A percentile compares a stretch with the other conserved stretches of the same genome.
These are phyloP conservation scores for Pitta sordida DNA, from an alignment of 2,113 vertebrate species.

Conservation along the genomic window DNA sequence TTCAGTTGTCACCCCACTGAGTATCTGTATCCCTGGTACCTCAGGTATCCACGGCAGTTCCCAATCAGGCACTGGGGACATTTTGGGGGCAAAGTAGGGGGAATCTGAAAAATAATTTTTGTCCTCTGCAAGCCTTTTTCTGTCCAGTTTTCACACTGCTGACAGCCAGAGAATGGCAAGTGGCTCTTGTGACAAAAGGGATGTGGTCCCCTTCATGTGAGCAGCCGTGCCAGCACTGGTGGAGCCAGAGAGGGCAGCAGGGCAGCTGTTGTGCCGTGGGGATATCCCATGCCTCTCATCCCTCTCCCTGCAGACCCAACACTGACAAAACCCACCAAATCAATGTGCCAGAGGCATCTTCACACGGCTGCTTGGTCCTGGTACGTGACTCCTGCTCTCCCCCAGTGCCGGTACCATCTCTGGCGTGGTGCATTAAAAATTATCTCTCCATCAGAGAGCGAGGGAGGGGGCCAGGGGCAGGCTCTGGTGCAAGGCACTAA, in stretches of 20 bases:
- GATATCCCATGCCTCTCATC: rapidly evolving
- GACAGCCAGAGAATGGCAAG: background rate
- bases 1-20: background rate
- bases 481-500: background rate
- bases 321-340: background rate
- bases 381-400: background rate
- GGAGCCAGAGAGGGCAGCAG: background rate
- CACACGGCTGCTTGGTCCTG: background rate
- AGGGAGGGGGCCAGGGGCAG: background rate
- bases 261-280: rapidly evolving
- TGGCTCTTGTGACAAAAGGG: background rate
- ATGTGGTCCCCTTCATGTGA: rapidly evolving
- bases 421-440: background rate
- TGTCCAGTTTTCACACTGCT: rapidly evolving
- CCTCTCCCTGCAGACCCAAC: background rate
- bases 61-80: background rate
- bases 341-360: background rate
- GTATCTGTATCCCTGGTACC: background rate
- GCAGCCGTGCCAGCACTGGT: rapidly evolving
- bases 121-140: background rate
- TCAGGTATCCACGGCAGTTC: background rate
- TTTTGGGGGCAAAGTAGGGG: background rate
- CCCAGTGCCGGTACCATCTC: background rate
- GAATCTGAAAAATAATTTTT: background rate
- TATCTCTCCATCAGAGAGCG: background rate